These are phyloP conservation scores for Avahi laniger DNA, from an alignment of 2,797 vertebrate species.

Conservation along the genomic window DNA sequence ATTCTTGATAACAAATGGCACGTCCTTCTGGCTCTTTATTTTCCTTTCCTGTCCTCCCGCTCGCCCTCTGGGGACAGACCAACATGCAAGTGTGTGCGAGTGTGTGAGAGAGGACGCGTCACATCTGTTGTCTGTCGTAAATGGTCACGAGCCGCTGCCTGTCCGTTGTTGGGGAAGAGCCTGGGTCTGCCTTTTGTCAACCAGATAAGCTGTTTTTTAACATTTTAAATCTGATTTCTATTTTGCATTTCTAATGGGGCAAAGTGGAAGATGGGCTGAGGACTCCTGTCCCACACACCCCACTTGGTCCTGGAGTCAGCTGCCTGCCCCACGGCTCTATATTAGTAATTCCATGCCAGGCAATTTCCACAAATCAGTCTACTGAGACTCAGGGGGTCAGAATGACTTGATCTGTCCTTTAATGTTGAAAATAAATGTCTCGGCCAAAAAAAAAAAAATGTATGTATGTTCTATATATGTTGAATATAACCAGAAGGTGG, in stretches of 20 bases:
- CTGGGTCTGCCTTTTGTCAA: constrained; percentile 38
- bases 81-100: background rate
- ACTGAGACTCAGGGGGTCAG: constrained; percentile 22
- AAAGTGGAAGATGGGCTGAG: background rate
- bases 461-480: background rate
- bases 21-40: background rate
- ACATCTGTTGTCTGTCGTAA: background rate
- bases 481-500: background rate
- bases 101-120: too few relatives aligned
- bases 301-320: background rate
- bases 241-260: constrained; percentile 54
- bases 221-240: constrained; percentile 49
- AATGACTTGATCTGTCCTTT: background rate
- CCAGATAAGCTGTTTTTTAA: constrained; percentile 22
- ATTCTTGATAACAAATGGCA: background rate
- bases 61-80: background rate
- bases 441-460: background rate
- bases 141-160: background rate
- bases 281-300: background rate
- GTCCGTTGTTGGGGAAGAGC: background rate
- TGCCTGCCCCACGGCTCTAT: background rate
- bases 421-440: background rate
- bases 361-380: background rate
- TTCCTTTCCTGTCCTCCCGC: background rate
- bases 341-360: background rate